A percentile compares a stretch with the other conserved stretches of the same genome.
Evolutionary conservation across 2,113 vertebrate genomes (phyloP).

Genomic region (Fregetta grallaria): DNA sequence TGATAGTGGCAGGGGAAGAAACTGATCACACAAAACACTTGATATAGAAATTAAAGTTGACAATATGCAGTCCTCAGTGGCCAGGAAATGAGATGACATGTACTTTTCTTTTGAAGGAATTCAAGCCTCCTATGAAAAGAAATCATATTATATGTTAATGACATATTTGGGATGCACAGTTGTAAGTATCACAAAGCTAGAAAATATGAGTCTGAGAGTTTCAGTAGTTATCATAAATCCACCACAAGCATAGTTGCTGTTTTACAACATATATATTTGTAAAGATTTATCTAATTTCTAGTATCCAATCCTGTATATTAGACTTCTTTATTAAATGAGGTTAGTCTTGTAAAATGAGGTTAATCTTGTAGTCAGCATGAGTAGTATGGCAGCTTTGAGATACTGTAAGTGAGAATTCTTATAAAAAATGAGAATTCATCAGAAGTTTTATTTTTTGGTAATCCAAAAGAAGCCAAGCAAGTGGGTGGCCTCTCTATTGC

Average conservation of each 20-base stretch:
- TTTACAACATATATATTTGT: not conserved
- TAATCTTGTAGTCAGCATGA: not conserved
- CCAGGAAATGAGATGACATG: not conserved
- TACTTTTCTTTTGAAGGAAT: not conserved
- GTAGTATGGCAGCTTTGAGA: not conserved
- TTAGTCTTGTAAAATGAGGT: not conserved
- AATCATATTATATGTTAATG: not conserved
- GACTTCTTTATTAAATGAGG: not conserved
- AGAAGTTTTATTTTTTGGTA: not conserved
- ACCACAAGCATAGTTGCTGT: not conserved
- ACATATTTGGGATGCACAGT: not conserved
- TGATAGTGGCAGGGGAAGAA: not conserved
- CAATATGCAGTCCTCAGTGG: not conserved
- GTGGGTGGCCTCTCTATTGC: not conserved
- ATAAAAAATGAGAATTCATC: not conserved
- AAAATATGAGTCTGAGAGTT: not conserved
- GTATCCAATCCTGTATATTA: not conserved
- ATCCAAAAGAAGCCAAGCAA: not conserved
- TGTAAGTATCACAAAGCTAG: not conserved
- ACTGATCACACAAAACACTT: not conserved
- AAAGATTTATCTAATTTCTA: not conserved
- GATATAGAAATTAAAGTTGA: not conserved
- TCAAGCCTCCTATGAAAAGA: not conserved
- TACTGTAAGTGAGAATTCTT: not conserved
- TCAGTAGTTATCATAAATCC: not conserved